Conservation (phyloP, 2,888 invertebrate species). For the Plusia festucae region DNA sequence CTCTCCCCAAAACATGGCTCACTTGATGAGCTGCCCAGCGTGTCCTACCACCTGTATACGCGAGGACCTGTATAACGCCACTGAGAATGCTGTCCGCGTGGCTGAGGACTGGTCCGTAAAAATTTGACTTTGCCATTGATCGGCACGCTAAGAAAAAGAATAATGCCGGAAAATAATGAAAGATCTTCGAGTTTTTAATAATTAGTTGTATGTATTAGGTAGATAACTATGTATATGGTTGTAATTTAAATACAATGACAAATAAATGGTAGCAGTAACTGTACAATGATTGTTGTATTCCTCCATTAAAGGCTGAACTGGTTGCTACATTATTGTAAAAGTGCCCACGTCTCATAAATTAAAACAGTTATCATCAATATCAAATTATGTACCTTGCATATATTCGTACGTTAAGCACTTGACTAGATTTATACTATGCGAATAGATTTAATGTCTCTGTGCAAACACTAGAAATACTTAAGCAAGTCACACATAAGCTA, state of each 20-base stretch:
- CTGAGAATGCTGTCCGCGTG: too few species aligned
- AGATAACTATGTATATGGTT: background rate
- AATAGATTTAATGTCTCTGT: background rate
- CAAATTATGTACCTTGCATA: background rate
- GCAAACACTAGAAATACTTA: background rate
- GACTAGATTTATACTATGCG: too few species aligned
- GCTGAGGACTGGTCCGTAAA: too few species aligned
- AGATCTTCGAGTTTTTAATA: background rate
- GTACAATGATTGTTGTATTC: background rate
- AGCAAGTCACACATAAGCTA: background rate
- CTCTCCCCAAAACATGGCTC: too few species aligned
- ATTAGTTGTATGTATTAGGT: background rate
- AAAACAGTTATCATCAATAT: slow-evolving; percentile 2
- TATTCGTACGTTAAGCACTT: too few species aligned
- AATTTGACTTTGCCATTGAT: too few species aligned
- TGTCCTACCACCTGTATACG: too few species aligned
- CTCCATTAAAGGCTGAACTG: background rate
- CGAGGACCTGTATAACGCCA: too few species aligned
- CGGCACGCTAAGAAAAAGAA: too few species aligned
- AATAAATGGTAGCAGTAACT: background rate
- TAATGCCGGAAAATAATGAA: background rate
- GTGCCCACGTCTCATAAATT: background rate
- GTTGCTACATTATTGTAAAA: background rate
- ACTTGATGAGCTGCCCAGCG: too few species aligned
- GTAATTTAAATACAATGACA: background rate